These are phyloP conservation scores for Dexiosoma caninum DNA, from an alignment of 2,888 invertebrate species.

Conservation along the genomic window DNA sequence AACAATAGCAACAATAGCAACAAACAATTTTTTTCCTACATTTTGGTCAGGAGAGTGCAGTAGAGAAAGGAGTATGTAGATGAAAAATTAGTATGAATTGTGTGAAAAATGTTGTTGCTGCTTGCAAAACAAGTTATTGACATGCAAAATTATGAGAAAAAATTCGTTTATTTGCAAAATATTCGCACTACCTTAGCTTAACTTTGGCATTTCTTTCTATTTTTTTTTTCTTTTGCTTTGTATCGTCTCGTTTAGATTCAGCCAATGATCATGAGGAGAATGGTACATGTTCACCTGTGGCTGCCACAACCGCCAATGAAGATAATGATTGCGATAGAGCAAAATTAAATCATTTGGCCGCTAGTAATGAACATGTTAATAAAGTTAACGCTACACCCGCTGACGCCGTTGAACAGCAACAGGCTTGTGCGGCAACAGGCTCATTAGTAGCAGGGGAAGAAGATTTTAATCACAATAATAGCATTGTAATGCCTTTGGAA, in stretches of 20 bases:
- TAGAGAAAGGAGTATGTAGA: conserved; percentile 4
- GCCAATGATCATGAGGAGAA: conserved; percentile 77
- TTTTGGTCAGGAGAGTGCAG: background rate
- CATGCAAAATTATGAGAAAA: conserved; percentile 50
- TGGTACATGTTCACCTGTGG: conserved; percentile 76
- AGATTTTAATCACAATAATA: conserved; percentile 47
- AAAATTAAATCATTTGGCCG: conserved; percentile 55
- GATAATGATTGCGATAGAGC: conserved; percentile 63
- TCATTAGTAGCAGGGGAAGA: conserved; percentile 17
- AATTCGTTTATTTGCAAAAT: conserved; percentile 1
- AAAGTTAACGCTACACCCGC: conserved; percentile 64
- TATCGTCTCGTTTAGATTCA: conserved; percentile 70
- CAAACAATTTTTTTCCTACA: conserved; percentile 17
- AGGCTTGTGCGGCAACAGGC: background rate
- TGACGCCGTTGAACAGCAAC: conserved; percentile 50
- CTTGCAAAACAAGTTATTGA: conserved; percentile 50
- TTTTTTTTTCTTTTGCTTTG: conserved; percentile 36
- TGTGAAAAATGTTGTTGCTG: conserved; percentile 49
- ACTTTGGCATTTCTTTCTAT: conserved; percentile 28
- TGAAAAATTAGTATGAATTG: conserved; percentile 54
- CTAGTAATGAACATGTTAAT: conserved; percentile 66
- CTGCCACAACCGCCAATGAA: conserved; percentile 67
- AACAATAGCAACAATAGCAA: background rate
- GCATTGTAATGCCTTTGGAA: conserved; percentile 40
- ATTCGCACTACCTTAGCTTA: background rate